These are phyloP conservation scores for Eulemur macaco DNA, from an alignment of 2,113 vertebrate species.

Conservation along the genomic window DNA sequence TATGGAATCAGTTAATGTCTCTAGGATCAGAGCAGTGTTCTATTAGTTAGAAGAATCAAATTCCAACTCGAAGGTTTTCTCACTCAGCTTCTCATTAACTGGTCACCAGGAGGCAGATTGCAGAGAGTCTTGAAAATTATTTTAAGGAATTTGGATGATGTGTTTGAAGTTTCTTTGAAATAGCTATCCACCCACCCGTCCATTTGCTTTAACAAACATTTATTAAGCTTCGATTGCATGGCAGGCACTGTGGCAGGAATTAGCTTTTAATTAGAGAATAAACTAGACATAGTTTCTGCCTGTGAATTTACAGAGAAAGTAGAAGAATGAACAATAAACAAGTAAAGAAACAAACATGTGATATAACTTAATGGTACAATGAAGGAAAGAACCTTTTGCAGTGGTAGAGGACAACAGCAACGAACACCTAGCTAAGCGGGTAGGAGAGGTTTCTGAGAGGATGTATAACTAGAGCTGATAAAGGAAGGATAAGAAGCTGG, in stretches of 20 bases:
- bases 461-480: neutral
- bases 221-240: neutral
- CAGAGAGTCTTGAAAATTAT: neutral
- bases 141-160: slow-evolving; percentile 1
- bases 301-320: neutral
- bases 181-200: neutral
- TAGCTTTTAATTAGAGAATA: neutral
- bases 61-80: neutral
- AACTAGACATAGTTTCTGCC: neutral
- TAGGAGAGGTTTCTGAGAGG: neutral
- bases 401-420: neutral
- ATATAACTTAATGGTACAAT: neutral
- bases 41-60: neutral
- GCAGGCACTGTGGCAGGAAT: neutral
- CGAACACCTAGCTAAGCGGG: neutral
- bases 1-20: neutral
- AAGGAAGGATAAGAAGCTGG: neutral
- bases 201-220: neutral
- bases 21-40: neutral
- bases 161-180: neutral
- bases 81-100: neutral
- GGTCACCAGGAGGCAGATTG: neutral
- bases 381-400: neutral
- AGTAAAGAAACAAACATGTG: neutral
- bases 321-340: neutral